Evolutionary conservation across 2,888 invertebrate species (phyloP).

Genomic region (Hemithea aestivaria): DNA sequence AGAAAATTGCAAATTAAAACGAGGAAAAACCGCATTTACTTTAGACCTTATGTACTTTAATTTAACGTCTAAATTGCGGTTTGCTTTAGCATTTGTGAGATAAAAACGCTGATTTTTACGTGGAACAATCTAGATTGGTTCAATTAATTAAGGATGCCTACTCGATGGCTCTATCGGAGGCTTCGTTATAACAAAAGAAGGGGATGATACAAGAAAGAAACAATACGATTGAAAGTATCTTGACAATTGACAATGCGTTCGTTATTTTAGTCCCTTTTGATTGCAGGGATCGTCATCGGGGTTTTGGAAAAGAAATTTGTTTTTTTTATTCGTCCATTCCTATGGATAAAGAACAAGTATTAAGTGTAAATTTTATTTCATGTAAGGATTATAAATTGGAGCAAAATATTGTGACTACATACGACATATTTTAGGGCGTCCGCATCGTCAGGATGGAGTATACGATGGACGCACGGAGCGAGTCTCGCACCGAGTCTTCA

Average conservation of each 20-base stretch:
- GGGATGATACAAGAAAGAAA: conserved; percentile 8
- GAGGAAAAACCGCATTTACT: conserved; percentile 16
- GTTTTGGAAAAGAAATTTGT: too few species aligned
- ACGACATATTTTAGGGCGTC: too few species aligned
- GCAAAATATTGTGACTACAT: too few species aligned
- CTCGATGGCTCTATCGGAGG: conserved; percentile 47
- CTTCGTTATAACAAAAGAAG: conserved; percentile 29
- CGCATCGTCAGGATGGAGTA: too few species aligned
- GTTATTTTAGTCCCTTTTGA: too few species aligned
- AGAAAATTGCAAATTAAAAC: conserved; percentile 76
- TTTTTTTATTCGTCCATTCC: too few species aligned
- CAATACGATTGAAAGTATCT: background rate
- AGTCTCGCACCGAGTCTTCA: too few species aligned
- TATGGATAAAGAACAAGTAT: too few species aligned
- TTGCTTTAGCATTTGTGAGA: conserved; percentile 31
- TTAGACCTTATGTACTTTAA: conserved; percentile 9
- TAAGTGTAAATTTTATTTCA: too few species aligned
- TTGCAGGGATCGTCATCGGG: too few species aligned
- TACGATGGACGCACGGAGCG: too few species aligned
- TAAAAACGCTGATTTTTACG: conserved; percentile 65
- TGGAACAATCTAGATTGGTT: conserved; percentile 56
- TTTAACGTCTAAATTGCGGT: conserved; percentile 31
- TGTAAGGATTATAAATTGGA: too few species aligned
- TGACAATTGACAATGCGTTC: background rate
- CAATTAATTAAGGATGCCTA: conserved; percentile 68